Conservation (phyloP, 1,140 invertebrate species). For the Scaptodrosophila lebanonensis region DNA sequence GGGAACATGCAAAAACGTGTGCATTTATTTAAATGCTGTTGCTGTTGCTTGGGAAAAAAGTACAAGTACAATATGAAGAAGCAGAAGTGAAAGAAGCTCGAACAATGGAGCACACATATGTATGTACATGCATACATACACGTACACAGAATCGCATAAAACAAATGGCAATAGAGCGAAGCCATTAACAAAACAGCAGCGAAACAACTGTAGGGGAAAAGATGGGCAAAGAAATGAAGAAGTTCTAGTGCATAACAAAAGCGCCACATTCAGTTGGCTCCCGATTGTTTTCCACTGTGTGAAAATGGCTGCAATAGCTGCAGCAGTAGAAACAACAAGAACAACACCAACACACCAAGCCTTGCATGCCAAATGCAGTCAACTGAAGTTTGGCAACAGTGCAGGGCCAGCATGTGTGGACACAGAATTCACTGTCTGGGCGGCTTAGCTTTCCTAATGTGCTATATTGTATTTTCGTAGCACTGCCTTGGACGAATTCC, state of each 20-base stretch:
- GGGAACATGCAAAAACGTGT: not conserved
- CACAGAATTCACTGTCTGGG: no score
- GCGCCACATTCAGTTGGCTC: constrained; percentile 28
- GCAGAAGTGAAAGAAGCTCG: constrained; percentile 20
- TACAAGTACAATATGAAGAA: constrained; percentile 7
- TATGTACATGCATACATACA: no score
- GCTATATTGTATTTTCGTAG: not conserved
- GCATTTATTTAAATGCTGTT: constrained; percentile 23
- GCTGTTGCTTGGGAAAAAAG: no score
- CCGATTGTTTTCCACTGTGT: constrained; percentile 28
- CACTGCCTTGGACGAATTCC: not conserved
- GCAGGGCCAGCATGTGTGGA: not conserved
- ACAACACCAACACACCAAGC: not conserved
- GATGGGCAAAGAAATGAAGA: constrained; percentile 41
- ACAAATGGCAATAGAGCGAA: constrained; percentile 61
- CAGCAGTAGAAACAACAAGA: no score
- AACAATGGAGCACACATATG: constrained; percentile 54
- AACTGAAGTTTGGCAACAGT: constrained; percentile 10
- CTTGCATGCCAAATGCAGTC: not conserved
- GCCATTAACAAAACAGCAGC: constrained; percentile 53
- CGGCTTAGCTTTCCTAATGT: no score
- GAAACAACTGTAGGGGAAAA: constrained; percentile 39
- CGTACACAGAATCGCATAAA: not conserved
- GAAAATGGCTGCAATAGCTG: constrained; percentile 21
- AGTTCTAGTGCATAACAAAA: constrained; percentile 50